phyloP scores from a whole-genome alignment of 2,888 invertebrate species.

The Andricus quercusramuli region DNA sequence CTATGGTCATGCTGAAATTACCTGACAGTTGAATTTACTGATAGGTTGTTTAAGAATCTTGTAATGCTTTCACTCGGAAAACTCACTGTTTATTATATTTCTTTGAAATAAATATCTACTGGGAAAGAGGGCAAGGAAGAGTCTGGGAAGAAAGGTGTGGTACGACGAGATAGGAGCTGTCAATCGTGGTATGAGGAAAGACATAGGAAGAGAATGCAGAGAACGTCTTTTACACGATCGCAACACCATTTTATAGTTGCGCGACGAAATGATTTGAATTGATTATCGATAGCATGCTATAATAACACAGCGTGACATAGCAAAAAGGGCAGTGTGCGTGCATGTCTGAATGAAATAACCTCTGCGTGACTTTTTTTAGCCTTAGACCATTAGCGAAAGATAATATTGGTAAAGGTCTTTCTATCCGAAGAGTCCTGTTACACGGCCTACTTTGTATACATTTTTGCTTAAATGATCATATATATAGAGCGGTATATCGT shows the following conservation, averaged over 20 bases:
- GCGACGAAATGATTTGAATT: conserved; percentile 42
- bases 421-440: not conserved
- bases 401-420: conserved; percentile 20
- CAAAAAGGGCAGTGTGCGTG: conserved; percentile 10
- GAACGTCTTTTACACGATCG: conserved; percentile 8
- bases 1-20: not conserved
- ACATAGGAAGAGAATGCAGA: conserved; percentile 8
- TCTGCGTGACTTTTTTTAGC: not conserved
- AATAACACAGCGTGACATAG: conserved; percentile 24
- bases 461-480: not conserved
- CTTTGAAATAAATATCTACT: conserved; percentile 12
- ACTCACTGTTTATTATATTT: not conserved
- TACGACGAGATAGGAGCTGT: conserved; percentile 21
- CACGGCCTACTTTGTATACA: not conserved
- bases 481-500: not conserved
- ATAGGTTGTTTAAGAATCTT: not conserved
- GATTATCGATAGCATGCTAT: conserved; percentile 41
- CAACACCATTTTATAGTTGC: conserved; percentile 15
- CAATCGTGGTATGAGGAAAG: conserved; percentile 10
- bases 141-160: conserved; percentile 5
- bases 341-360: conserved; percentile 7
- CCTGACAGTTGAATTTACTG: not conserved
- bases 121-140: conserved; percentile 7
- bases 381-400: conserved; percentile 10
- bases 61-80: not conserved